Evolutionary conservation across 2,888 invertebrate genomes (phyloP), one percentile per base, ranked within the genome.

Genomic region (Geotrupes spiniger): DNA sequence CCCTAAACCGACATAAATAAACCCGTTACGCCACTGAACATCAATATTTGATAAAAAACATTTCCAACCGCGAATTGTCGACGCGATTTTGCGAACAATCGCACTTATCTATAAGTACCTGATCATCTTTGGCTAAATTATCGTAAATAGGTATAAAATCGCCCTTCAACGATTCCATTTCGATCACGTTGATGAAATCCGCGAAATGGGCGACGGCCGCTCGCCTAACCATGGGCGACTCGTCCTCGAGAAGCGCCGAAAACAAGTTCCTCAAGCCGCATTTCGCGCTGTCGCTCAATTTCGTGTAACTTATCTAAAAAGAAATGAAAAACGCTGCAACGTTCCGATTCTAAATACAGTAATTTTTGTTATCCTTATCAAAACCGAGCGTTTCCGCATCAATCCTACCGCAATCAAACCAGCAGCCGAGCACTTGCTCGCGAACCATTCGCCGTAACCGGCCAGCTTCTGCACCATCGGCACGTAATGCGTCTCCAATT

Each of bases 111-210:
- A n/a, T 4, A 21, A 21, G 3, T 15, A 46, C 71, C 59, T 66
- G 65, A 14, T 64, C 61, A 52, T 71, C 71, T 36, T 64, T 59
- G 1, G 63, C 54, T 26, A 71, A 59, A 36, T 64, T 62, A 29
- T 63, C 60, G 43, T 69, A 68, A 27, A 70, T 56, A 1, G 69
- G 65, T 12, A 71, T 57, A 48, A 71, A 63, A 38, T 71, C 68
- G 12, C 59, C 58, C 43, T 60, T 63, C 2, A 70, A 42, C 40
- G 60, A 49, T n/a, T 68, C 58, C 9, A 60, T 52, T 36, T 71
- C 68, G 10, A 69, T 43, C 1, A 62, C 49, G 11, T 53, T 49
- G 2, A 66, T 60, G 15, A 71, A 61, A 8, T 65, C 62, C 2
- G 63, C 42, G 3, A 70, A 58, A 26, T 58, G 56, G 5, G 46